A percentile compares a stretch with the other conserved stretches of the same genome.
Conservation (phyloP, 2,888 invertebrate species). For the Agrilus mali region DNA sequence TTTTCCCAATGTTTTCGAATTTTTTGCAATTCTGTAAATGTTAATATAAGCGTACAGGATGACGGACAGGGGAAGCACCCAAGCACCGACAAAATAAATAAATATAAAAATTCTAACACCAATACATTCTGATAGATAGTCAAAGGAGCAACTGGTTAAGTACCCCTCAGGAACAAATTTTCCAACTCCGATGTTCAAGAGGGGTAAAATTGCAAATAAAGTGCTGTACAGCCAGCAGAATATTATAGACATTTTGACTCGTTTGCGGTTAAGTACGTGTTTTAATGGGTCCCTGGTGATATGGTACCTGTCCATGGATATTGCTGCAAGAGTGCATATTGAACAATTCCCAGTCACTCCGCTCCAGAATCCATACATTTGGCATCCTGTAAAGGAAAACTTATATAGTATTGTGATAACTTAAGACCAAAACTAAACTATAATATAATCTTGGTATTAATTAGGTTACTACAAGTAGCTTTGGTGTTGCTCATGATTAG, state of each 20-base stretch:
- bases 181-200: conserved; percentile 56
- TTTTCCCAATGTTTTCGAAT: conserved; percentile 11
- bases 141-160: conserved; percentile 75
- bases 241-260: conserved; percentile 48
- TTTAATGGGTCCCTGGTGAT: conserved; percentile 70
- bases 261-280: conserved; percentile 46
- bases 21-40: conserved; percentile 44
- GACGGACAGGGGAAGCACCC: conserved; percentile 55
- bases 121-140: conserved; percentile 59
- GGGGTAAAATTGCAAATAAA: conserved; percentile 56
- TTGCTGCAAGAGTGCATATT: conserved; percentile 67
- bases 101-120: conserved; percentile 56
- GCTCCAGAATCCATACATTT: conserved; percentile 67
- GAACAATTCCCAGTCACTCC: conserved; percentile 71
- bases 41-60: conserved; percentile 63
- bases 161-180: conserved; percentile 74
- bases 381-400: conserved; percentile 63
- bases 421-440: too few species aligned
- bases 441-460: too few species aligned
- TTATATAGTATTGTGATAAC: too few species aligned
- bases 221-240: conserved; percentile 64
- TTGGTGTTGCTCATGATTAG: too few species aligned
- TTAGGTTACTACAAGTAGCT: too few species aligned
- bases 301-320: conserved; percentile 70
- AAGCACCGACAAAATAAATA: conserved; percentile 62